Percentiles rank a stretch among this genome's conserved stretches.
These are phyloP conservation scores for Echeneis naucrates DNA, from an alignment of 2,797 vertebrate genomes.

Conservation along the genomic window DNA sequence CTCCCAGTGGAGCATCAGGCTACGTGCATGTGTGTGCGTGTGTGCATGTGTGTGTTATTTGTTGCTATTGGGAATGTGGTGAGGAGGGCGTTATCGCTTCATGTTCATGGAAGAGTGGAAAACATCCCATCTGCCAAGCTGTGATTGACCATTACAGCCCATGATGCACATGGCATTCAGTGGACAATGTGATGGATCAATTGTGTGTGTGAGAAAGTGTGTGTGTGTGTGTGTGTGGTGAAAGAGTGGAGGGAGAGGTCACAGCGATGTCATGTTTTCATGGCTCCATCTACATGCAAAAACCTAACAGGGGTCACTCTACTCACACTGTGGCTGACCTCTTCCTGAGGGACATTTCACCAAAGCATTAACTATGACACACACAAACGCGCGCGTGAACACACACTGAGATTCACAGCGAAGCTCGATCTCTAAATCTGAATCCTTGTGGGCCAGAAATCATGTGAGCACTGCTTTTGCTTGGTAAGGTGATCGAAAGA, in stretches of 20 bases:
- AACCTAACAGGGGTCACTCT: conserved; percentile 53
- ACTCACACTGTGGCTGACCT: conserved; percentile 41
- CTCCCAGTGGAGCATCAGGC: conserved; percentile 65
- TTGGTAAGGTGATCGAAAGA: conserved; percentile 34
- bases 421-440: conserved; percentile 27
- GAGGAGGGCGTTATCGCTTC: conserved; percentile 80
- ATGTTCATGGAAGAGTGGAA: conserved; percentile 93
- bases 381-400: conserved; percentile 18
- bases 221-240: conserved; percentile 34
- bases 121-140: conserved; percentile 92
- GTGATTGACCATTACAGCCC: conserved; percentile 98
- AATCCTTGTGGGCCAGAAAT: conserved; percentile 42
- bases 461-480: conserved; percentile 33
- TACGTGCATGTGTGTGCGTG: conserved; percentile 25
- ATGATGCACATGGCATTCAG: conserved; percentile 95
- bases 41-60: conserved; percentile 42
- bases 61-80: conserved; percentile 81
- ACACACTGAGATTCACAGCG: conserved; percentile 23
- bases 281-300: conserved; percentile 76
- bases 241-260: conserved; percentile 87
- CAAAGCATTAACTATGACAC: conserved; percentile 19
- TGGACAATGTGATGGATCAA: conserved; percentile 94
- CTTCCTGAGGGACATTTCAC: conserved; percentile 38
- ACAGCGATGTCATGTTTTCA: conserved; percentile 94
- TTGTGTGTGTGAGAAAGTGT: conserved; percentile 61